Conservation (phyloP, 1,140 invertebrate genomes). For the Drosophila mojavensis region DNA sequence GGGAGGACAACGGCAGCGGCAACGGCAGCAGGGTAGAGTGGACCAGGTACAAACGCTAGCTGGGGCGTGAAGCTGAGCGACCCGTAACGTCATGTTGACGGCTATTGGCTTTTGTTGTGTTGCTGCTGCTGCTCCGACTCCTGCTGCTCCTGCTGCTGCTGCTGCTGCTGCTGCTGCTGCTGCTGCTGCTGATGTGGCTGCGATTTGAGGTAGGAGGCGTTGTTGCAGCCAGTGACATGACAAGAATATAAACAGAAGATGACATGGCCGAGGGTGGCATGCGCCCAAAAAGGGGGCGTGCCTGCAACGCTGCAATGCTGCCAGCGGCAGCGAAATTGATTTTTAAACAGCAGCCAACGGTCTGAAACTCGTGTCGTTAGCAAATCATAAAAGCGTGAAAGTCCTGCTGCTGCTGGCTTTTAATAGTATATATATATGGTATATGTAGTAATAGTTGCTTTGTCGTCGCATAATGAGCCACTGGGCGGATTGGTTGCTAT, state of each 20-base stretch:
- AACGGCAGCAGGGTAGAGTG: background rate
- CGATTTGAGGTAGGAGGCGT: slow-evolving; percentile 39
- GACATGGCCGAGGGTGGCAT: background rate
- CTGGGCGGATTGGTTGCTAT: background rate
- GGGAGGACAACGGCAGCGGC: too few relatives aligned
- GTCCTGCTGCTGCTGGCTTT: slow-evolving; percentile 37
- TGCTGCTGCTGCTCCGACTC: slow-evolving; percentile 6
- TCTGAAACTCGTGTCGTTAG: slow-evolving; percentile 69
- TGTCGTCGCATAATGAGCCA: slow-evolving; percentile 77
- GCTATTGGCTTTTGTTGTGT: slow-evolving; percentile 77
- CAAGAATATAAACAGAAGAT: slow-evolving; percentile 70
- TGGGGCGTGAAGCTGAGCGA: slow-evolving; percentile 30
- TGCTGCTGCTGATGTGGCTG: slow-evolving; percentile 3
- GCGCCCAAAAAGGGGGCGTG: background rate
- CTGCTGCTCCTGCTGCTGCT: background rate
- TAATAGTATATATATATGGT: slow-evolving; percentile 29
- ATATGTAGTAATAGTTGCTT: slow-evolving; percentile 59
- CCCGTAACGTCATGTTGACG: slow-evolving; percentile 58
- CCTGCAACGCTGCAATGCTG: slow-evolving; percentile 35
- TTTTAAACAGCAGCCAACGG: slow-evolving; percentile 66
- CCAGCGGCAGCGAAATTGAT: slow-evolving; percentile 71
- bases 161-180: background rate
- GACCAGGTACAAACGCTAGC: background rate
- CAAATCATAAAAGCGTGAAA: slow-evolving; percentile 77
- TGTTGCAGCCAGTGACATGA: slow-evolving; percentile 56